These are phyloP conservation scores for Porites cylindrica DNA, from an alignment of 92 coral and sea anemone genomes.

Conservation along the genomic window DNA sequence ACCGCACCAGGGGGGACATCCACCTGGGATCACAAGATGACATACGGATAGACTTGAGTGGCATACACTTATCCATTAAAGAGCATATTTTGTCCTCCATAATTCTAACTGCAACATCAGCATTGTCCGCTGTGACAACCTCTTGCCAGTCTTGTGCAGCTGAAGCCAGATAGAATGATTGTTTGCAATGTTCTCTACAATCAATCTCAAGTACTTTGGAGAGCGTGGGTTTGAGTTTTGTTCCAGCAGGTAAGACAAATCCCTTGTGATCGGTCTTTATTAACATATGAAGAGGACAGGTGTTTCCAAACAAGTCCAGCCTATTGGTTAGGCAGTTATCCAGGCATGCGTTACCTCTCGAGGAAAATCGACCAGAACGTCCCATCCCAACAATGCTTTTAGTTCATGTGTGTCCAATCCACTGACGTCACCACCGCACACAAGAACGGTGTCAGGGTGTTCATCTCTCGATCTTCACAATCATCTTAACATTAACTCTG, in stretches of 20 bases:
- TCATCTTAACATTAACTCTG: no score
- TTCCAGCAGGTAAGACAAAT: constrained; percentile 71
- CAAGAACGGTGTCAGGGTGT: constrained; percentile 62
- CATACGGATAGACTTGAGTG: constrained; percentile 34
- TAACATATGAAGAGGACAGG: constrained; percentile 59
- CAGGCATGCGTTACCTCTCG: constrained; percentile 66
- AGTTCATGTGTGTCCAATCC: constrained; percentile 48
- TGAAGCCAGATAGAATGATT: constrained; percentile 37
- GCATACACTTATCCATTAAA: constrained; percentile 3
- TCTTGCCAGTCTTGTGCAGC: constrained; percentile 45
- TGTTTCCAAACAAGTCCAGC: constrained; percentile 66
- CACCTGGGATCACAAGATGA: constrained; percentile 59
- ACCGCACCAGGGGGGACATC: constrained; percentile 51
- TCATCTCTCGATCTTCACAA: constrained; percentile 8
- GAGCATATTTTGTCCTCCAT: constrained; percentile 8
- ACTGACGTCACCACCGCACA: constrained; percentile 71
- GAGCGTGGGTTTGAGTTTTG: constrained; percentile 63
- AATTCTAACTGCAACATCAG: constrained; percentile 21
- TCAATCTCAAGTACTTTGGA: constrained; percentile 48
- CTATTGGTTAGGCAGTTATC: constrained; percentile 74
- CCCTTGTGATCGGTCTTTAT: constrained; percentile 74
- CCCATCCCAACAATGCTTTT: constrained; percentile 60
- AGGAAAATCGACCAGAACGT: constrained; percentile 63
- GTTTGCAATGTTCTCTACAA: constrained; percentile 69
- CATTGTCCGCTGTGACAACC: background rate